These are phyloP conservation scores for Ammodytes dubius DNA, from an alignment of 2,113 vertebrate genomes.

Conservation along the genomic window DNA sequence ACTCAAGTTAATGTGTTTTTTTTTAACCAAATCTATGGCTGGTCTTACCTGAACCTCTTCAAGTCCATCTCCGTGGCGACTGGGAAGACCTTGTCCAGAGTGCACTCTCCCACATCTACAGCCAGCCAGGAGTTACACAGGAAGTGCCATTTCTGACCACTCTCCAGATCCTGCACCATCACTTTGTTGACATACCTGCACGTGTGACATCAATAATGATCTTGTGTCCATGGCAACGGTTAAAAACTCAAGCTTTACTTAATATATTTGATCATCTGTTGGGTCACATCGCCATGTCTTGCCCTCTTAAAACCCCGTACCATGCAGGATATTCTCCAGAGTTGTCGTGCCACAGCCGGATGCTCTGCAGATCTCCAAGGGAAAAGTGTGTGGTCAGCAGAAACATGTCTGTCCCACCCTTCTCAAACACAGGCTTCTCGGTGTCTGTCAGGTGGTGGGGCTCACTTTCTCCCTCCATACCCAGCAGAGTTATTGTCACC, in stretches of 20 bases:
- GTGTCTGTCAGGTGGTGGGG: constrained; percentile 91
- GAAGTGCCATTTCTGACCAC: constrained; percentile 92
- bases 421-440: constrained; percentile 89
- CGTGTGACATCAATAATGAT: not conserved
- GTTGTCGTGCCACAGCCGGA: constrained; percentile 96
- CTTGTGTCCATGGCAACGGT: not conserved
- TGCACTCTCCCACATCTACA: constrained; percentile 90
- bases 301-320: constrained; percentile 70
- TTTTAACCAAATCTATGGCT: not conserved
- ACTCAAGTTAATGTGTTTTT: not conserved
- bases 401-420: constrained; percentile 91
- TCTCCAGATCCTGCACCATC: constrained; percentile 89
- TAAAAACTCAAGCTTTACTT: not conserved
- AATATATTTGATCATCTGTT: not conserved
- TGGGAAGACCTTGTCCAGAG: constrained; percentile 91
- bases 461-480: constrained; percentile 92
- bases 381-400: constrained; percentile 93
- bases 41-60: constrained; percentile 91
- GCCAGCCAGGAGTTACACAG: constrained; percentile 96
- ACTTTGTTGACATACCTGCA: constrained; percentile 93
- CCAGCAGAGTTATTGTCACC: constrained; percentile 92
- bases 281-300: not conserved
- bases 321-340: constrained; percentile 91
- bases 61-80: constrained; percentile 93
- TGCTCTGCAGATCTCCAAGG: constrained; percentile 90